Conservation (phyloP, 2,113 vertebrate species). For the Ictalurus furcatus region DNA sequence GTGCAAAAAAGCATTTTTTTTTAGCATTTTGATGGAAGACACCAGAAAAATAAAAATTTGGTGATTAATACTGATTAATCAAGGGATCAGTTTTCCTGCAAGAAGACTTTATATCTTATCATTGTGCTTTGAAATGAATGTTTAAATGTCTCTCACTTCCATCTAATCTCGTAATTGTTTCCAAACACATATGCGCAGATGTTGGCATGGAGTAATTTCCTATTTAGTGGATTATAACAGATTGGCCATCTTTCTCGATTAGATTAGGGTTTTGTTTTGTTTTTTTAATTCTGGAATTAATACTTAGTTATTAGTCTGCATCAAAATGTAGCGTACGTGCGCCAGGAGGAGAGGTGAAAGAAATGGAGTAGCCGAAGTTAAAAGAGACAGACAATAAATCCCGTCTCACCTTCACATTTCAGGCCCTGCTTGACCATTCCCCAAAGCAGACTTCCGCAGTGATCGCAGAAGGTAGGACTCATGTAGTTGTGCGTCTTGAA, state of each 20-base stretch:
- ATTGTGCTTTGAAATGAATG: too few species aligned
- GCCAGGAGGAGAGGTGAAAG: background rate
- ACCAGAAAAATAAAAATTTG: background rate
- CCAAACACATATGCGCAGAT: too few species aligned
- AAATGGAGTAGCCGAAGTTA: background rate
- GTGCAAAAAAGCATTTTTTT: too few species aligned
- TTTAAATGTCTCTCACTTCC: too few species aligned
- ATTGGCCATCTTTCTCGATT: background rate
- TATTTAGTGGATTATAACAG: background rate
- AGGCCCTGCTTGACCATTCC: constrained; percentile 94
- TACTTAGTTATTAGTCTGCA: background rate
- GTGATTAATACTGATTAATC: background rate
- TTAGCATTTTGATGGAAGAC: background rate
- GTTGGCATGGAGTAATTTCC: background rate
- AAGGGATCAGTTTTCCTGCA: too few species aligned
- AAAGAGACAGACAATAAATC: background rate
- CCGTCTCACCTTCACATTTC: constrained; percentile 90
- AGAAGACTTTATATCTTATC: too few species aligned
- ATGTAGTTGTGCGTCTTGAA: constrained; percentile 97
- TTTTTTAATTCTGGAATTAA: background rate
- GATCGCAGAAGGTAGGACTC: constrained; percentile 99
- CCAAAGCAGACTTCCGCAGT: constrained; percentile 97
- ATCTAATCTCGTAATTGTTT: too few species aligned
- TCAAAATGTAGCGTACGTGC: background rate
- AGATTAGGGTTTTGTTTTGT: background rate